Percentiles rank a stretch among this genome's conserved stretches.
These are phyloP conservation scores for Macroramphosus scolopax DNA, from an alignment of 2,797 vertebrate species.

Conservation along the genomic window DNA sequence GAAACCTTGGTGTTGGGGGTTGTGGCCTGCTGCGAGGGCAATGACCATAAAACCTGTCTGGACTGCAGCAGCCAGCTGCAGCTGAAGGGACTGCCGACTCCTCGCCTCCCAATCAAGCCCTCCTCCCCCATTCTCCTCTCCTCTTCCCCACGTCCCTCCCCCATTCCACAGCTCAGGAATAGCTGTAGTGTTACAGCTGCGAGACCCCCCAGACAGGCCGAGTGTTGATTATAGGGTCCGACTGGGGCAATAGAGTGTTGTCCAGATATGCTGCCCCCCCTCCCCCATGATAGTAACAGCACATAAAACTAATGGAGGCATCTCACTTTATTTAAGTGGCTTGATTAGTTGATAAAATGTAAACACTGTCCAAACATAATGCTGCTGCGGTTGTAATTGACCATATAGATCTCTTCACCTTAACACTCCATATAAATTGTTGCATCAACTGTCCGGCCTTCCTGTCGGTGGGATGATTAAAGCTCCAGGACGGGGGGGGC, in stretches of 20 bases:
- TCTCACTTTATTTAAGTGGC: slow-evolving; percentile 37
- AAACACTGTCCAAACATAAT: slow-evolving; percentile 22
- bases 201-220: slow-evolving; percentile 68
- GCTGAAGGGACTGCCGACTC: slow-evolving; percentile 56
- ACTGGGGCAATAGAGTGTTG: slow-evolving; percentile 35
- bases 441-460: no score
- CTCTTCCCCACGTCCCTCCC: slow-evolving; percentile 51
- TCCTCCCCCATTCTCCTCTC: slow-evolving; percentile 49
- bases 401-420: slow-evolving; percentile 12
- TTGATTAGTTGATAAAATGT: slow-evolving; percentile 37
- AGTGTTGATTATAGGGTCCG: slow-evolving; percentile 49
- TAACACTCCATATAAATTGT: no score
- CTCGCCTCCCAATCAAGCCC: slow-evolving; percentile 6
- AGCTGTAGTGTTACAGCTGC: slow-evolving; percentile 63
- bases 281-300: slow-evolving; percentile 32
- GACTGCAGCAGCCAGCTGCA: slow-evolving; percentile 73
- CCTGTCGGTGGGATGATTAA: no score
- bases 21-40: slow-evolving; percentile 73
- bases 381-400: slow-evolving; percentile 6
- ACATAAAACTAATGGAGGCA: slow-evolving; percentile 54
- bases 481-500: no score
- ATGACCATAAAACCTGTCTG: slow-evolving; percentile 81
- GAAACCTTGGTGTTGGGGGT: slow-evolving; percentile 81
- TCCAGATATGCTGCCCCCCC: slow-evolving; percentile 35
- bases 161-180: slow-evolving; percentile 67